Evolutionary conservation across 2,113 vertebrate species (phyloP), one percentile per base, ranked within the genome.

Genomic region (Pristiophorus japonicus): DNA sequence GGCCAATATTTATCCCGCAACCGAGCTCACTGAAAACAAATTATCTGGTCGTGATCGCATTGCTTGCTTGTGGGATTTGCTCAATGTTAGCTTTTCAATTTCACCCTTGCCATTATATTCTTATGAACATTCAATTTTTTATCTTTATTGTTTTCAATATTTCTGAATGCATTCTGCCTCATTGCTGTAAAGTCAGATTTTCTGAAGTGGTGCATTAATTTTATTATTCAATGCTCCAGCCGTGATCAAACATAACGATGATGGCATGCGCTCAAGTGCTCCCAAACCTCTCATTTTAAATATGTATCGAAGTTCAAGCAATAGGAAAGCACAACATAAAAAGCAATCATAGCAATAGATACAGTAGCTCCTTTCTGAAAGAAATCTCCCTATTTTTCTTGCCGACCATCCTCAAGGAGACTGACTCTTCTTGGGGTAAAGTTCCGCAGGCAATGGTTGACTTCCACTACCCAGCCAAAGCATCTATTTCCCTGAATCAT

Each of bases 51-150:
- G 2, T 47, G n/a, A 38, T 42, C 5, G 8, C 70, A n/a, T 75
- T 30, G 70, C 27, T 75, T n/a, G n/a, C 1, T 38, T 38, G 70
- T 42, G 75, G 2, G n/a, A 10, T 0, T 51, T 87, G 45, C 24
- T 87, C 45, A n/a, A n/a, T n/a, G n/a, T n/a, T n/a, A n/a, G n/a
- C n/a, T n/a, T n/a, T n/a, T n/a, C n/a, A 87, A 38, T 92, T 65
- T 16, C 18, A 63, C 14, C 59, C 7, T 65, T n/a, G 16, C 59
- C 90, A 92, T 65, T 62, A 63, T 20, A 62, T 20, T 62, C 34
- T 38, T 42, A 63, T 22, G 59, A n/a, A 62, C 84, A 38, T n/a
- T 92, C 90, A 92, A 92, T 92, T n/a, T n/a, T 92, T 92, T 63
- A 62, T n/a, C 16, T 92, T 92, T 20, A n/a, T 42, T 8, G 4